Evolutionary conservation across 2,113 vertebrate species (phyloP), one percentile per base, ranked within the genome.

Genomic region (Promerops cafer): DNA sequence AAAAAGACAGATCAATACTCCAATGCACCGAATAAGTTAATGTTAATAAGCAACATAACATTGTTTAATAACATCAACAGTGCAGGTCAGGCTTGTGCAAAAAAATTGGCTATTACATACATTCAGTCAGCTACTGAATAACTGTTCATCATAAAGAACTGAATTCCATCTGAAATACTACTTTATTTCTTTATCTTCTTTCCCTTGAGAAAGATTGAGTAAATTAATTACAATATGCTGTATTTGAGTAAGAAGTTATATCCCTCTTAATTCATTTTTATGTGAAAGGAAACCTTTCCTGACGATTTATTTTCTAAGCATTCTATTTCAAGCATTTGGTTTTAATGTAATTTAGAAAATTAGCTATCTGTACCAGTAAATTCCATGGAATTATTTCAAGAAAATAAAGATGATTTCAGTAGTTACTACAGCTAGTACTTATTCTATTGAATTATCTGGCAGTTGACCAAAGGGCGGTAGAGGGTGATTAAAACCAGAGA

Each of bases 291-390:
- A 72, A 21, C 19, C 47, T 61, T 90, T 59, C 45, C 37, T 82
- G 40, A 90, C 23, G 69, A 76, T 54, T 86, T 84, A 50, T 91
- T 86, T 94, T 75, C 56, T 79, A 88, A 86, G 49, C 11, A 37
- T 47, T 75, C 15, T 60, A 40, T 92, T 83, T 83, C 40, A 83
- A 71, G 21, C 31, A 80, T 53, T 77, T 64, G 27, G 8, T 57
- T 85, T 92, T 89, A 66, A 27, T 60, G 16, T 82, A 79, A 85
- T 95, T 90, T 77, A 80, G 76, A 89, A 93, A 89, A 92, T 49
- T n/a, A 89, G 5, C 4, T 87, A 45, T 52, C 52, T 66, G 13
- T 60, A 71, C 30, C 35, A 78, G n/a, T 93, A 93, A 90, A 87
- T 64, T 82, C 61, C 39, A 45, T 19, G 5, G 30, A 70, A 91